Evolutionary conservation across 2,888 invertebrate genomes (phyloP).

Genomic region (Cremastobaeus sp.): DNA sequence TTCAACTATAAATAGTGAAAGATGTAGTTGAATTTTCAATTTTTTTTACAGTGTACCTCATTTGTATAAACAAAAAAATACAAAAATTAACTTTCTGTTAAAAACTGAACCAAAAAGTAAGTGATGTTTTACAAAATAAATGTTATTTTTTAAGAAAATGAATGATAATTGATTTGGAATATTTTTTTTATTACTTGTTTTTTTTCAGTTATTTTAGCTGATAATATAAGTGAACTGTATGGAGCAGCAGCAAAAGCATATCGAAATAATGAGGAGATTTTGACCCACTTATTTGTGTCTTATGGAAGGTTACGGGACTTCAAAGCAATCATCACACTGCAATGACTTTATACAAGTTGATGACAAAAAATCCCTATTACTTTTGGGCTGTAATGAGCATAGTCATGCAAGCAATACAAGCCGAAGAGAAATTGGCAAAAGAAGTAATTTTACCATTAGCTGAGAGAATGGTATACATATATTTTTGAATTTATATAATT

Average conservation of each 20-base stretch:
- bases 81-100: no score
- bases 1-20: no score
- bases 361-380: constrained; percentile 96
- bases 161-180: no score
- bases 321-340: constrained; percentile 94
- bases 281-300: constrained; percentile 97
- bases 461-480: constrained; percentile 89
- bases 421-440: constrained; percentile 78
- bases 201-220: no score
- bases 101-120: no score
- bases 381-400: constrained; percentile 99
- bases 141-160: no score
- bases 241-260: constrained; percentile 92
- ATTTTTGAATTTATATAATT: no score
- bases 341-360: constrained; percentile 92
- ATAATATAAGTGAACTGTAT: constrained; percentile 92
- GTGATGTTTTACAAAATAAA: no score
- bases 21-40: no score
- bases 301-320: constrained; percentile 94
- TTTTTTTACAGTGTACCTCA: no score
- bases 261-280: constrained; percentile 93
- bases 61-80: no score
- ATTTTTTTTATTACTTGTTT: no score
- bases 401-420: constrained; percentile 88
- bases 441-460: constrained; percentile 91